Evolutionary conservation across 64 coral and sea anemone genomes (phyloP), one percentile per base, ranked within the genome.

Genomic region (Astreopora myriophthalma): DNA sequence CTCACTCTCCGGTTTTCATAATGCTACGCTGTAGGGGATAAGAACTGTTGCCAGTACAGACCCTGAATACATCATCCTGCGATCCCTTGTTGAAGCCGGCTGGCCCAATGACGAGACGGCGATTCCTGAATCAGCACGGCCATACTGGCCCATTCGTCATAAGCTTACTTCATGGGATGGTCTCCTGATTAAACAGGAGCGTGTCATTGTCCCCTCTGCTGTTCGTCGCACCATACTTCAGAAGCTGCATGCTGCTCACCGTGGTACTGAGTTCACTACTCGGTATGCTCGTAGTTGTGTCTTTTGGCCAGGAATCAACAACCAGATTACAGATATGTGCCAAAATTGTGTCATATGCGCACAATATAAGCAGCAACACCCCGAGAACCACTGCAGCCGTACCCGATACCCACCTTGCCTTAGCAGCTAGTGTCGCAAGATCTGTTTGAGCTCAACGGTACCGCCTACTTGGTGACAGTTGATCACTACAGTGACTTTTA

Each of bases 121-220:
- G 29, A 10, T 83, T 8, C 77, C 76, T 3, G 34, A 83, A 8
- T 29, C 48, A 5, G 88, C 51, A 26, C 89, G 37, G 1, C 63
- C 76, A 26, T 91, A 68, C 6, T 91, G 77, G 89, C 22, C 89
- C 40, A 60, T 63, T 39, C 79, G 80, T 52, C 90, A 85, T 75
- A 69, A 92, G 65, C 90, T 92, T 14, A 92, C 78, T 27, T 65
- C 70, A 17, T 63, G 82, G 29, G 89, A 91, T 61, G 76, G 89
- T 49, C 40, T 91, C 31, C 79, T 92, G 11, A 85, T 92, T 74
- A 92, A 92, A 84, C 79, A 92, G 81, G 79, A 92, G 85, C 79
- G 89, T 69, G 65, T 91, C 80, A 60, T 91, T 34, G 72, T 83
- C 24, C 89, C 76, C 68, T 91, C 63, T 22, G 40, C 89, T 65